Percentiles rank a stretch among this genome's conserved stretches.
Evolutionary conservation across 2,888 invertebrate species (phyloP).

Genomic region (Muschampia plurimacula): DNA sequence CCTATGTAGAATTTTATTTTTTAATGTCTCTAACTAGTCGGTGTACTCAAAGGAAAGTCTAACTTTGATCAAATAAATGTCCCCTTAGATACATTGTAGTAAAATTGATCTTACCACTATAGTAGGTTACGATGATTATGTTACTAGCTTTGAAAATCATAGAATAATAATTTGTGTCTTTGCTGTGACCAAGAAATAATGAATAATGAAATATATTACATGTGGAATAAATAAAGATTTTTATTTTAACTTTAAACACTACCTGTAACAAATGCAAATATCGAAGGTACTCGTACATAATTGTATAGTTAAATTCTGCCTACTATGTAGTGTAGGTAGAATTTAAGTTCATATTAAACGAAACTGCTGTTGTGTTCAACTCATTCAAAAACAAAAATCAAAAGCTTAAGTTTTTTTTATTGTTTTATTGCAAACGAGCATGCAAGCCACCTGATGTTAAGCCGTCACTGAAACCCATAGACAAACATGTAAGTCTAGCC

Average conservation of each 20-base stretch:
- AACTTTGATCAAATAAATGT: conserved; percentile 25
- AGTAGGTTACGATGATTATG: conserved; percentile 37
- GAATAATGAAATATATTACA: conserved; percentile 46
- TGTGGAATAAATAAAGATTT: conserved; percentile 35
- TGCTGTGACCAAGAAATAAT: conserved; percentile 51
- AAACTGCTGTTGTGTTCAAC: too few relatives aligned
- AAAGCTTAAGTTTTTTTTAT: too few relatives aligned
- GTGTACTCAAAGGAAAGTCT: background rate
- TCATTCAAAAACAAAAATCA: too few relatives aligned
- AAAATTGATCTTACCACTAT: conserved; percentile 42
- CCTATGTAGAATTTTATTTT: conserved; percentile 2
- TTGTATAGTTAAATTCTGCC: too few relatives aligned
- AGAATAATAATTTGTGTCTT: conserved; percentile 52
- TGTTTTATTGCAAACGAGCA: too few relatives aligned
- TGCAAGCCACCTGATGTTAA: too few relatives aligned
- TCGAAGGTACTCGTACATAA: too few relatives aligned
- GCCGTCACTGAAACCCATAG: too few relatives aligned
- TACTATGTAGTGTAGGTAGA: too few relatives aligned
- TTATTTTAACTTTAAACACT: conserved; percentile 7
- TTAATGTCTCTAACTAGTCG: conserved; percentile 18
- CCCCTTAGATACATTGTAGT: conserved; percentile 46
- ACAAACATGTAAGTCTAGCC: too few relatives aligned
- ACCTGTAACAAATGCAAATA: background rate
- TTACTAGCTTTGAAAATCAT: conserved; percentile 63
- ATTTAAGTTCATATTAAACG: too few relatives aligned